These are phyloP conservation scores for Spilogale gracilis DNA, from an alignment of 2,113 vertebrate genomes.

Conservation along the genomic window DNA sequence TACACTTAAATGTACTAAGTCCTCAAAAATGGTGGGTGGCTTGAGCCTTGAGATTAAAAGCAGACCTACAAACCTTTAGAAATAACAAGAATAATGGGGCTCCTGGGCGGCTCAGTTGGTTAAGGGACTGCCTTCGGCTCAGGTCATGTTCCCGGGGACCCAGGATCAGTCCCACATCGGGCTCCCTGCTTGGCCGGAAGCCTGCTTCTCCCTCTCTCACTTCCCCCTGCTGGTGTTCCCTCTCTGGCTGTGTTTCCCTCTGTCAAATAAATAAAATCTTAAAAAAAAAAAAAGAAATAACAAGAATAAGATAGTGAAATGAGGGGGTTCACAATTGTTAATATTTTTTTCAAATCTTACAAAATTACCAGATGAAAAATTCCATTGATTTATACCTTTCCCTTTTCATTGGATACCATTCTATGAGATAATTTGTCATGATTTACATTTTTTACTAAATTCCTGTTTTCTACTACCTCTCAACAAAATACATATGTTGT, in stretches of 20 bases:
- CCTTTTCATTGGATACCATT: not conserved
- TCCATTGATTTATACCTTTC: not conserved
- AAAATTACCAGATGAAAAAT: not conserved
- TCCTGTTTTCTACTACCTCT: not conserved
- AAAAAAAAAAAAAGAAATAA: not conserved
- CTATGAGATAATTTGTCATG: not conserved
- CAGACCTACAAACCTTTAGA: not conserved
- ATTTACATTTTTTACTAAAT: constrained; percentile 18
- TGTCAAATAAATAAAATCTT: too few species aligned
- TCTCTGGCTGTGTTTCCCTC: too few species aligned
- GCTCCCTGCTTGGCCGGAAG: too few species aligned
- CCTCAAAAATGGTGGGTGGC: not conserved
- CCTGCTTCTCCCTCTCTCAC: too few species aligned
- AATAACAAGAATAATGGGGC: not conserved
- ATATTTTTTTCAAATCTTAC: not conserved
- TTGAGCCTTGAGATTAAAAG: constrained; percentile 15
- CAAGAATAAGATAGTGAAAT: not conserved
- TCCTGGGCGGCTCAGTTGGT: too few species aligned
- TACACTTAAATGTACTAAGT: not conserved
- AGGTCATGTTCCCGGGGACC: too few species aligned
- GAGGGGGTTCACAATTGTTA: not conserved
- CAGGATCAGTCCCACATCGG: too few species aligned
- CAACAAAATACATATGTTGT: not conserved
- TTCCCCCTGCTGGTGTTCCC: too few species aligned
- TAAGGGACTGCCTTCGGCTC: too few species aligned